These are phyloP conservation scores for Bombus pyrosoma DNA, from an alignment of 1,140 invertebrate genomes.

Conservation along the genomic window DNA sequence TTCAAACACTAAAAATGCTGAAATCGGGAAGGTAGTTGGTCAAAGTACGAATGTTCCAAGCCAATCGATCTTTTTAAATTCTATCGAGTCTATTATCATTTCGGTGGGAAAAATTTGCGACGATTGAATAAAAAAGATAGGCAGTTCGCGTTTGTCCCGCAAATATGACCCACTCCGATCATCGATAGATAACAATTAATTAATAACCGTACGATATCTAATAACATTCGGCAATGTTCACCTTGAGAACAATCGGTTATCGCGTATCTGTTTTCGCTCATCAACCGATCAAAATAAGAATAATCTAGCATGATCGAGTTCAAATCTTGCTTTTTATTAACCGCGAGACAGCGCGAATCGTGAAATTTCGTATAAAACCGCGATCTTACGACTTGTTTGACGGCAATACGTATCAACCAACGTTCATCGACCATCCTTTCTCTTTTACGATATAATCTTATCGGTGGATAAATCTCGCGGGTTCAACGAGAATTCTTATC, in stretches of 20 bases:
- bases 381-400: not conserved
- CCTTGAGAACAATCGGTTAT: slow-evolving; percentile 15
- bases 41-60: not conserved
- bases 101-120: not conserved
- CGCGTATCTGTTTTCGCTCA: not conserved
- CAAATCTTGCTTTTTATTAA: not conserved
- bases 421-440: not conserved
- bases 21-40: not conserved
- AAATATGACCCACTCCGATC: not conserved
- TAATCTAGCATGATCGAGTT: too few relatives aligned
- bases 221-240: slow-evolving; percentile 5
- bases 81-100: not conserved
- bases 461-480: not conserved
- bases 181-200: slow-evolving; percentile 31
- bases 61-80: not conserved
- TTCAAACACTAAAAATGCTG: not conserved
- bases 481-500: not conserved
- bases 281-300: not conserved
- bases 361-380: not conserved
- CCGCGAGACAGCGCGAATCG: not conserved
- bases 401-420: not conserved
- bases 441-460: not conserved
- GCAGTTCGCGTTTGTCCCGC: too few relatives aligned
- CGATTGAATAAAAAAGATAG: not conserved
- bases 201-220: slow-evolving; percentile 10